phyloP scores from a whole-genome alignment of 1,140 invertebrate genomes.

The Helicoverpa zea region DNA sequence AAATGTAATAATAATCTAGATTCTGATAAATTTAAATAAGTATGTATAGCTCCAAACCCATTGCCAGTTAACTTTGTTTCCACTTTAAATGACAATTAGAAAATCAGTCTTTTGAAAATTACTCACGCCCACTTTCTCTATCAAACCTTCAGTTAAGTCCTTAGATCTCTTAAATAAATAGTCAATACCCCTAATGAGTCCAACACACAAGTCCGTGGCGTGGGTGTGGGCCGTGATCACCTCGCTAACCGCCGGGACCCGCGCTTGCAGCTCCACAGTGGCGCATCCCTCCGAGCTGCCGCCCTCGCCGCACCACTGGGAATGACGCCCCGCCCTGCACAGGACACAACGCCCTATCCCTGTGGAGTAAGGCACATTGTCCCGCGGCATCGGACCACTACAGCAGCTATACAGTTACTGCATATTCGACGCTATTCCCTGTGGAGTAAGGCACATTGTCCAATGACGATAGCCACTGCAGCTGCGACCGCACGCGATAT shows the following conservation, averaged over 20 bases:
- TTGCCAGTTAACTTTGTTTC: no score
- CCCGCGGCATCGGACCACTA: neutral
- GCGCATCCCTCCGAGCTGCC: slow-evolving; percentile 98
- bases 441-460: no score
- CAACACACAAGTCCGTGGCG: slow-evolving; percentile 60
- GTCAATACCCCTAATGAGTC: slow-evolving; percentile 41
- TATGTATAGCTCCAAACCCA: no score
- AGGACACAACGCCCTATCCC: slow-evolving; percentile 59
- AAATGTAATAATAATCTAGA: neutral
- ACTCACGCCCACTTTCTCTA: no score
- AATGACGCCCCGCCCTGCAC: slow-evolving; percentile 89
- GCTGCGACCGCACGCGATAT: no score
- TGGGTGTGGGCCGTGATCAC: slow-evolving; percentile 69
- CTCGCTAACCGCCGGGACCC: slow-evolving; percentile 58
- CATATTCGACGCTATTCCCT: no score
- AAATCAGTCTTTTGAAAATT: no score
- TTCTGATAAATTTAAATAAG: neutral
- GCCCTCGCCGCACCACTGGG: slow-evolving; percentile 98
- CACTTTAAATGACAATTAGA: no score
- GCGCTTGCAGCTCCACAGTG: slow-evolving; percentile 96
- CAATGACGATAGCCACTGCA: no score
- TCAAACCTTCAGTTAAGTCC: no score
- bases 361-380: neutral
- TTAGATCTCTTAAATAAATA: no score
- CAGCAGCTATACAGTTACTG: neutral